phyloP scores from a whole-genome alignment of 2,113 vertebrate species.

The Tenrec ecaudatus region DNA sequence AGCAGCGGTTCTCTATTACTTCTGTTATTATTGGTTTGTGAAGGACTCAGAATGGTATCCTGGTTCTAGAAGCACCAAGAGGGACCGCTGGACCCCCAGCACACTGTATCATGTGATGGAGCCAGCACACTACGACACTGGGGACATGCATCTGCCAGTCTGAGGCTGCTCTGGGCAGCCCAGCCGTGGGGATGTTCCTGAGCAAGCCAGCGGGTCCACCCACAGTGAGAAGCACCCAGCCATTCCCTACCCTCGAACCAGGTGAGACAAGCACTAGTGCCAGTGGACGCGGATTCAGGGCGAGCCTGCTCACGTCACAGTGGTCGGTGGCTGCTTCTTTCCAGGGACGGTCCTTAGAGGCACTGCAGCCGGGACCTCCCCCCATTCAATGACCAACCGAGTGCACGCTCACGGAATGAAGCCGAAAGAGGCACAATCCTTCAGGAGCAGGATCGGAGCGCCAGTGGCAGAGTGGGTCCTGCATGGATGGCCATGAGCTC shows the following conservation, averaged over 20 bases:
- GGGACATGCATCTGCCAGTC: not conserved
- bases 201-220: not conserved
- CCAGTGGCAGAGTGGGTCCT: too few relatives aligned
- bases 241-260: fast-evolving
- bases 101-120: not conserved
- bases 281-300: not conserved
- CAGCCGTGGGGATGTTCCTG: not conserved
- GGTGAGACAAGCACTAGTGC: too few relatives aligned
- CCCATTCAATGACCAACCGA: not conserved
- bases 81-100: not conserved
- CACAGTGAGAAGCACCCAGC: not conserved
- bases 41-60: too few relatives aligned
- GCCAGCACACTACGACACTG: not conserved
- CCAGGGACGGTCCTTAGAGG: not conserved
- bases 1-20: too few relatives aligned
- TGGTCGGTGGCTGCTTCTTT: not conserved
- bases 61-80: too few relatives aligned
- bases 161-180: not conserved
- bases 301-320: not conserved
- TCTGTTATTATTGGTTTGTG: too few relatives aligned
- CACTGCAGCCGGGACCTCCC: not conserved
- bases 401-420: not conserved
- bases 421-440: fast-evolving
- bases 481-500: too few relatives aligned
- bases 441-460: not conserved